Conservation (phyloP, 35 echinoderm and acorn worm species). For the Antedon bifida region DNA sequence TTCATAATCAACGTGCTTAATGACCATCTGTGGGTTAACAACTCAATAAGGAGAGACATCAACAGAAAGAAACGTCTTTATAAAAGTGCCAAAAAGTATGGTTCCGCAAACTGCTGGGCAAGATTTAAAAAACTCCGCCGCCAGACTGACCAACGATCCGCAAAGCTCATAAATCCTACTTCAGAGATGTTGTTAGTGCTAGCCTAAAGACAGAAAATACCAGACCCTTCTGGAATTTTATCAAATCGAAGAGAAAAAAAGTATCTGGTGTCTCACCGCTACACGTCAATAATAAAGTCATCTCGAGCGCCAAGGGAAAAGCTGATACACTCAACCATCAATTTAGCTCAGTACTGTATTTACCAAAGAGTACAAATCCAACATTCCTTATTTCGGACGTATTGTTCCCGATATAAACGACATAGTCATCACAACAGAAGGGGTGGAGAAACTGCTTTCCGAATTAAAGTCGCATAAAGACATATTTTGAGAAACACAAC, state of each 20-base stretch:
- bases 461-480: neutral
- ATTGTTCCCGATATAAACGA: neutral
- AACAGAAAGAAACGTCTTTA: constrained; percentile 8
- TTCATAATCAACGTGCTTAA: too few relatives aligned
- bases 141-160: constrained; percentile 1
- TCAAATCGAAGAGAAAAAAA: constrained; percentile 11
- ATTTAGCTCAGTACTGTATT: constrained; percentile 24
- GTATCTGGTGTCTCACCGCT: constrained; percentile 20
- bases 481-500: neutral
- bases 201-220: constrained; percentile 16
- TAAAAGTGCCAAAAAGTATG: constrained; percentile 10
- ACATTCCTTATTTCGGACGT: neutral
- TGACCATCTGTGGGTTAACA: constrained; percentile 15
- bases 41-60: constrained; percentile 8
- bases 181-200: constrained; percentile 9
- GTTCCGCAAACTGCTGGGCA: too few relatives aligned
- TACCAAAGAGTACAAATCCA: neutral
- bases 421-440: neutral
- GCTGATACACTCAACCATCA: constrained; percentile 18
- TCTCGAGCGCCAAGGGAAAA: constrained; percentile 7
- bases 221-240: constrained; percentile 28
- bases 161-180: constrained; percentile 4
- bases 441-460: neutral
- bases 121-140: neutral
- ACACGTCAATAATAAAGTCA: neutral